Evolutionary conservation across 2,797 vertebrate species (phyloP), one percentile per base, ranked within the genome.

Genomic region (Trematomus bernacchii): DNA sequence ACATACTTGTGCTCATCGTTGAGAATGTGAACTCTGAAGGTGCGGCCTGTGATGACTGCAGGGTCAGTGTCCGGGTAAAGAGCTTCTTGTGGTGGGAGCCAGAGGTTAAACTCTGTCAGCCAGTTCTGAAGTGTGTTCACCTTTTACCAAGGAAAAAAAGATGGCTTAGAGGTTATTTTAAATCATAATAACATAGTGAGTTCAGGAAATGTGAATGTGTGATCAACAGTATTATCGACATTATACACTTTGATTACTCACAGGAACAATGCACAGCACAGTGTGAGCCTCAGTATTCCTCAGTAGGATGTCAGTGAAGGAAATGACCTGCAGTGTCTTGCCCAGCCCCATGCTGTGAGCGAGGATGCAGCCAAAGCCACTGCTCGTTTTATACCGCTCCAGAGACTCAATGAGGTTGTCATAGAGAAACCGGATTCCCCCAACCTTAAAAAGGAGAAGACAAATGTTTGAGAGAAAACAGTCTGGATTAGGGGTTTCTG

Each of bases 61-160:
- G 96, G 94, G 87, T 98, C 95, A n/a, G 89, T 94, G 82, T 97
- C 96, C 8, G 95, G 94, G 68, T 96, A 87, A 77, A 99, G 91
- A 55, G 94, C 90, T 90, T 99, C 98, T 79, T 96, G 95, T 44
- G 97, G 83, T 7, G 98, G 98, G 33, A 99, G 96, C 98, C 98
- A 99, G 86, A 98, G 94, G 89, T 99, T 99, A 86, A 99, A 99
- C 89, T 99, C 98, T 19, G 98, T 96, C 85, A 99, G 86, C 98
- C 98, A 99, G 89, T 99, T 99, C 80, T 99, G 98, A 81, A 99
- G 96, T 0, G 98, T 99, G 91, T 99, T 99, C 84, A 99, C 98
- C 98, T 99, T 86, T n/a, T 15, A 58, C 8, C 57, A 59, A 48
- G 40, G 18, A 82, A 84, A 86, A 52, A 73, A 79, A 78, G 63